Evolutionary conservation across 2,797 vertebrate genomes (phyloP), one percentile per base, ranked within the genome.

Genomic region (Halcyon chelicuti): DNA sequence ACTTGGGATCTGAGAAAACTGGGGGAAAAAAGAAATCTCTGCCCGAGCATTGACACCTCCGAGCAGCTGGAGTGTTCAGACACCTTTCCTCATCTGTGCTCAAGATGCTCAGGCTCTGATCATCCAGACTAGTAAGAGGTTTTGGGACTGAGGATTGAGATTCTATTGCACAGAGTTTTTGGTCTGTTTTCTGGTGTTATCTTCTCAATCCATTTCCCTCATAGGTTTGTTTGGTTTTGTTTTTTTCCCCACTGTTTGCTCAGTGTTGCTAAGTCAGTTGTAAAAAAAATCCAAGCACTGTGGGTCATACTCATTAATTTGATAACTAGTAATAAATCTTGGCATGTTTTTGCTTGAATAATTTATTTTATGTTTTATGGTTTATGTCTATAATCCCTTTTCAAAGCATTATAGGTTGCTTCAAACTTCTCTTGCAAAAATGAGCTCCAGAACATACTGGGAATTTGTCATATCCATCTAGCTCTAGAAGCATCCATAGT

Each of bases 31-130:
- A 17, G 16, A 7, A 14, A 23, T 17, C 26, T 62, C 55, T 49
- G 47, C 25, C 47, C 14, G 12, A 17, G 42, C 17, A 1, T 6
- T 14, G 28, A 25, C 6, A 3, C 3, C 52, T n/a, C 22, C 19
- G 68, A 28, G 29, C 1, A 4, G 0, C 7, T 15, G 33, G 1
- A 12, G 14, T 0, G 2, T 4, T 31, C 58, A 20, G 31, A 3
- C 3, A 12, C 4, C 13, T 9, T 37, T 22, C 42, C n/a, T 7
- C 16, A 3, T 7, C 19, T 2, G 1, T 1, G 21, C 2, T 60
- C 2, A 26, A 67, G 66, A 10, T 8, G 2, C 7, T 3, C 1
- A 0, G 21, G 10, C 42, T 87, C 62, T 42, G 58, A 3, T 6
- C 52, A 9, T 5, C 31, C 16, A 0, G 7, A 58, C 20, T 1